These are phyloP conservation scores for Pyrgus malvae DNA, from an alignment of 2,888 invertebrate genomes.

Conservation along the genomic window DNA sequence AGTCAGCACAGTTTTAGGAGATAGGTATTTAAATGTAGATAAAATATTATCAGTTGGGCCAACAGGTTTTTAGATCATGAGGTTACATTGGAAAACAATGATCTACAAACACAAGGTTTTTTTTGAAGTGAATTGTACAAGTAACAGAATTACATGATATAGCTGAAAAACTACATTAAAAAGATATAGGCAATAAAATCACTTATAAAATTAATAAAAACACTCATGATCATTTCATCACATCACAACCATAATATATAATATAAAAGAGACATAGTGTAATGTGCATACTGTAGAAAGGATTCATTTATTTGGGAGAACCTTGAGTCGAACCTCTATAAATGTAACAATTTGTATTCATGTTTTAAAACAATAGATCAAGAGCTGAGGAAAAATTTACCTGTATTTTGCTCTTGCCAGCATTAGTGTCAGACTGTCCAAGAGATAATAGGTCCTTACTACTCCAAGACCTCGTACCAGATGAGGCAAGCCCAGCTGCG, in stretches of 20 bases:
- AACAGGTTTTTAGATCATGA: background rate
- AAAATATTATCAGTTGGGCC: background rate
- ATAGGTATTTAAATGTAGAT: background rate
- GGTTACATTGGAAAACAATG: too few relatives aligned
- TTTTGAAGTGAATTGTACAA: too few relatives aligned
- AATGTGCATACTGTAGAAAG: background rate
- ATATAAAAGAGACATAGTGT: background rate
- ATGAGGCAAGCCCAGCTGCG: constrained; percentile 85
- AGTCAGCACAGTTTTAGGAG: background rate
- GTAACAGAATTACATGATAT: too few relatives aligned
- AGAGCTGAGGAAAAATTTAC: constrained; percentile 40
- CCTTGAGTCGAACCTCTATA: too few relatives aligned
- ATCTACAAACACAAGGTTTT: too few relatives aligned
- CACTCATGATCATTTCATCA: too few relatives aligned
- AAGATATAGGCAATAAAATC: too few relatives aligned
- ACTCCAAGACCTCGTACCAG: constrained; percentile 88
- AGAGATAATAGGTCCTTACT: constrained; percentile 89
- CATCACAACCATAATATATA: too few relatives aligned
- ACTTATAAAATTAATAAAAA: too few relatives aligned
- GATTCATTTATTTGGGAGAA: background rate
- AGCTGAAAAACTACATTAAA: too few relatives aligned
- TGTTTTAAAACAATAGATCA: too few relatives aligned
- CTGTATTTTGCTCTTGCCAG: constrained; percentile 76
- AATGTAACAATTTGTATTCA: too few relatives aligned
- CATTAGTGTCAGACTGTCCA: constrained; percentile 73